Evolutionary conservation across 1,140 invertebrate species (phyloP), one percentile per base, ranked within the genome.

Genomic region (Streblospio benedicti): DNA sequence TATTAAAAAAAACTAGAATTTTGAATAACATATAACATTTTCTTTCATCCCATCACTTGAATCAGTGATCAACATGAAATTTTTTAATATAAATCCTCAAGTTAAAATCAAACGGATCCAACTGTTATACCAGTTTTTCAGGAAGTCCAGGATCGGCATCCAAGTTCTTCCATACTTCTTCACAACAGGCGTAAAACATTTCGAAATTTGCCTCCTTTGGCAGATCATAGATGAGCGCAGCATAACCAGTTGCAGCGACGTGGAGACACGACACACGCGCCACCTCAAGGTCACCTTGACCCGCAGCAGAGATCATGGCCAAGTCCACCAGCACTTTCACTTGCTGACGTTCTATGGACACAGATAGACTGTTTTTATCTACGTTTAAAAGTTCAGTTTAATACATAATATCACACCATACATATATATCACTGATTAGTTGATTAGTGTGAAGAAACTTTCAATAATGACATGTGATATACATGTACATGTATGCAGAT

Each of bases 281-380:
- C 25, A 73, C 64, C 43, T 69, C 66, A 57, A 66, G 64, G 32
- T 71, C 65, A 25, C 67, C 69, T 60, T 74, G 71, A 12, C 73
- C 72, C 31, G 50, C 50, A 61, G 71, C 73, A 1, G 67, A 68
- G 25, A 72, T 75, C 59, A 63, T 69, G 9, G 73, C 73, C 33
- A 76, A 59, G 45, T 75, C 73, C 31, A 75, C 71, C 61, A 76
- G 70, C 18, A 76, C 72, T 41, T 75, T 75, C 28, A 76, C 49
- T 58, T 76, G 70, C 59, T 71, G 71, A 43, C 67, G 41, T 50
- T 35, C 59, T 64, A 25, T 31, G 51, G 35, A 28, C 41, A 25
- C 18, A 60, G 31, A 58, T n/a, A 58, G 43, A 33, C 20, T 6
- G 23, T 6, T 12, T n/a, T 12, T 0, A n/a, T 28, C 25, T 55